These are phyloP conservation scores for Caiman crocodilus DNA, from an alignment of 2,797 vertebrate genomes.

Conservation along the genomic window DNA sequence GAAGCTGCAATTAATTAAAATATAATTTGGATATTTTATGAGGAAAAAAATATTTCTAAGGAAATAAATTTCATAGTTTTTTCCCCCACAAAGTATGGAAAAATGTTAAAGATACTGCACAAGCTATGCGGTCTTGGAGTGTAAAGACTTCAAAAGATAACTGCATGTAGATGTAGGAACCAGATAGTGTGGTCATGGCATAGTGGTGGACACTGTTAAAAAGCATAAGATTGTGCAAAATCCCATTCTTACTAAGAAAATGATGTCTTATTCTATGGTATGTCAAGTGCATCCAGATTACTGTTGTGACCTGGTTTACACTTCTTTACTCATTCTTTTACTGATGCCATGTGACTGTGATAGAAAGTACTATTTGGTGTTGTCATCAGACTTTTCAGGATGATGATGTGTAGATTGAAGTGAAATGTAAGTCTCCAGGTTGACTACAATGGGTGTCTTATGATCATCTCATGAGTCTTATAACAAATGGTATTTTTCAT, in stretches of 20 bases:
- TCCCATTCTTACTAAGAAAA: not conserved
- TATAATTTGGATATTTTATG: rapidly evolving
- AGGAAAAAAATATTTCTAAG: not conserved
- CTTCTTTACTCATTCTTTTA: not conserved
- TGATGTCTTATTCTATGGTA: not conserved
- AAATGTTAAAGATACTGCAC: not conserved
- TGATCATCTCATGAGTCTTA: not conserved
- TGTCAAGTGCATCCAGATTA: not conserved
- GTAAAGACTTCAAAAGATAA: not conserved
- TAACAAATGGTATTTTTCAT: not conserved
- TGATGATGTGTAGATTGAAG: not conserved
- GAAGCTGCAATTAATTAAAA: not conserved
- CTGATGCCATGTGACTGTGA: not conserved
- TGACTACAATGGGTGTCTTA: not conserved
- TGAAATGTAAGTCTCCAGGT: not conserved
- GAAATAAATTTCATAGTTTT: not conserved
- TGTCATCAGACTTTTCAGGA: not conserved
- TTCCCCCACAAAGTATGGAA: not conserved
- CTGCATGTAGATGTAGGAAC: not conserved
- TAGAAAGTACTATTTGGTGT: not conserved
- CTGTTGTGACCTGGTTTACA: not conserved
- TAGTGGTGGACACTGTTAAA: not conserved
- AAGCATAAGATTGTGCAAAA: not conserved
- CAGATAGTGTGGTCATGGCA: not conserved
- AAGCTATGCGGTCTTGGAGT: not conserved